Evolutionary conservation across 2,113 vertebrate genomes (phyloP).

Genomic region (Lycocorax pyrrhopterus): DNA sequence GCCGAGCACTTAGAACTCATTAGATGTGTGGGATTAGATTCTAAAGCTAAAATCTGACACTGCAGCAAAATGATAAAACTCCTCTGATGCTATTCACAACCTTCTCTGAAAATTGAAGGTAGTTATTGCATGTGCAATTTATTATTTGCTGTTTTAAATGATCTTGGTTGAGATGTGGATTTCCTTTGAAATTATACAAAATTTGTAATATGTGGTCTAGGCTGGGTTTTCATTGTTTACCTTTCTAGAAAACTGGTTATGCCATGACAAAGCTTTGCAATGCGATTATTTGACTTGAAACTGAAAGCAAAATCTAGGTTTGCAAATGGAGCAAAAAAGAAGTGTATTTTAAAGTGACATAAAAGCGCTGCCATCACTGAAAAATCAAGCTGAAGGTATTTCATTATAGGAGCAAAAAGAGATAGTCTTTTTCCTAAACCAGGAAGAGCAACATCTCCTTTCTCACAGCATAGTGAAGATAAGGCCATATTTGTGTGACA

Average conservation of each 20-base stretch:
- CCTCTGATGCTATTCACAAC: neutral
- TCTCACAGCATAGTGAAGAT: neutral
- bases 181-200: neutral
- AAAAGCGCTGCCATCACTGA: neutral
- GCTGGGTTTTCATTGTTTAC: neutral
- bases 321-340: neutral
- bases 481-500: neutral
- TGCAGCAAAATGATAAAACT: neutral
- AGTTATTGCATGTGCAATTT: neutral
- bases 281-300: neutral
- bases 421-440: neutral
- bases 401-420: neutral
- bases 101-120: neutral
- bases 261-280: neutral
- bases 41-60: neutral
- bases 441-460: neutral
- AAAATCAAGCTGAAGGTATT: neutral
- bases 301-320: neutral
- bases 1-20: neutral
- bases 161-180: neutral
- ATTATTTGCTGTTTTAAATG: neutral
- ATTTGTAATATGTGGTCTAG: neutral
- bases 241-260: neutral
- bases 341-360: neutral
- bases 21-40: neutral